Evolutionary conservation across 2,113 vertebrate species (phyloP), one percentile per base, ranked within the genome.

Genomic region (Tonatia bakeri): DNA sequence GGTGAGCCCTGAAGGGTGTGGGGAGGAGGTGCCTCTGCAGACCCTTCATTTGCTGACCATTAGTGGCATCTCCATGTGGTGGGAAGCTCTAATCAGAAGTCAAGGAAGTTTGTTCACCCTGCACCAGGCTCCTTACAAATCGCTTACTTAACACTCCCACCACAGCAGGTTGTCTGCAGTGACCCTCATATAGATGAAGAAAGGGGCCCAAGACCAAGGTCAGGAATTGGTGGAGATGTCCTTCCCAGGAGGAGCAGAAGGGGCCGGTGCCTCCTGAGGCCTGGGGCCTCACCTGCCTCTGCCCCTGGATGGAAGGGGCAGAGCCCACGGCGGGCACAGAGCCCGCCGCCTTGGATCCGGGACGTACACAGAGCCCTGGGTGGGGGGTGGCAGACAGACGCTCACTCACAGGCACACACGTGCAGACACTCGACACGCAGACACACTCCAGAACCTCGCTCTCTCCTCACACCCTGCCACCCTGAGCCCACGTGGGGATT

Each of bases 381-480:
- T 2, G 7, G 33, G 31, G 59, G 19, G 13, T 3, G 12, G 40
- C 45, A 47, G 15, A 4, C 17, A 40, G 38, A 43, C 22, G 10
- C 4, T 1, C 20, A 7, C 24, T 9, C 36, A 2, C 0, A 0
- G 1, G 33, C 1, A 1, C 56, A 17, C 72, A 14, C 47, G 14
- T 3, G 2, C 67, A 28, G 11, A 10, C 3, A 16, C 67, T 5
- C 8, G 1, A 4, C 50, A 24, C 33, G 31, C 8, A 31, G 75
- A 50, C 33, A 17, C 65, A 13, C 65, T 52, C 76, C 28, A 1
- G 0, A 50, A 26, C 33, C 28, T n/a, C 33, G 50, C n/a, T 5
- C n/a, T 47, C 15, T 28, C 17, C 69, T 31, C 43, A 4, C 31
- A 9, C 75, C 16, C 13, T 45, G 47, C 52, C 47, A 28, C 45